These are phyloP conservation scores for Lithodes maja DNA, from an alignment of 2,888 invertebrate species.

Conservation along the genomic window DNA sequence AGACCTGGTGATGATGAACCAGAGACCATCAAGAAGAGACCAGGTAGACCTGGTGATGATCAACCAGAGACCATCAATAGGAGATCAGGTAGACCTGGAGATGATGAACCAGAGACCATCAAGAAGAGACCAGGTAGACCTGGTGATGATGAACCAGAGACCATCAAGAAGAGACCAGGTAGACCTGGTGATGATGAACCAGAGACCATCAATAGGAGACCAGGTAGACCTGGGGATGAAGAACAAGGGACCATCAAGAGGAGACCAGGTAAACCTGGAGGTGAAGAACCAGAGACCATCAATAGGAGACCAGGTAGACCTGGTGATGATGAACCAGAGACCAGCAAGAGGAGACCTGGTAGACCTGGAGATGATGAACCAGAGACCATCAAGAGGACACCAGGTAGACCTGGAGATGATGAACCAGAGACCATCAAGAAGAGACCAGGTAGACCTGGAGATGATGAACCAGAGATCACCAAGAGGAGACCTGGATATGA, in stretches of 20 bases:
- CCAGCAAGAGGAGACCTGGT: conserved; percentile 13
- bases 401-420: conserved; percentile 7
- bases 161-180: background rate
- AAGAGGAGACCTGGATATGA: conserved; percentile 9
- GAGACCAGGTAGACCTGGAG: conserved; percentile 16
- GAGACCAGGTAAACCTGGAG: background rate
- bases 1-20: conserved; percentile 15
- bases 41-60: conserved; percentile 12
- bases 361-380: background rate
- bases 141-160: conserved; percentile 2
- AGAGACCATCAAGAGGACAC: conserved; percentile 7
- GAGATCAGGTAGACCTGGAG: background rate
- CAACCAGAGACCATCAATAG: conserved; percentile 17
- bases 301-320: conserved; percentile 8
- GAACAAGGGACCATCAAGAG: conserved; percentile 15
- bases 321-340: conserved; percentile 25
- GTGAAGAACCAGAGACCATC: conserved; percentile 20
- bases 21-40: conserved; percentile 24
- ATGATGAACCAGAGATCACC: conserved; percentile 8
- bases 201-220: background rate
- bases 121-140: conserved; percentile 12
- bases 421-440: conserved; percentile 20
- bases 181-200: conserved; percentile 12
- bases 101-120: conserved; percentile 24
- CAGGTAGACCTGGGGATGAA: background rate